These are phyloP conservation scores for Dicerorhinus sumatrensis DNA, from an alignment of 2,113 vertebrate species.

Conservation along the genomic window DNA sequence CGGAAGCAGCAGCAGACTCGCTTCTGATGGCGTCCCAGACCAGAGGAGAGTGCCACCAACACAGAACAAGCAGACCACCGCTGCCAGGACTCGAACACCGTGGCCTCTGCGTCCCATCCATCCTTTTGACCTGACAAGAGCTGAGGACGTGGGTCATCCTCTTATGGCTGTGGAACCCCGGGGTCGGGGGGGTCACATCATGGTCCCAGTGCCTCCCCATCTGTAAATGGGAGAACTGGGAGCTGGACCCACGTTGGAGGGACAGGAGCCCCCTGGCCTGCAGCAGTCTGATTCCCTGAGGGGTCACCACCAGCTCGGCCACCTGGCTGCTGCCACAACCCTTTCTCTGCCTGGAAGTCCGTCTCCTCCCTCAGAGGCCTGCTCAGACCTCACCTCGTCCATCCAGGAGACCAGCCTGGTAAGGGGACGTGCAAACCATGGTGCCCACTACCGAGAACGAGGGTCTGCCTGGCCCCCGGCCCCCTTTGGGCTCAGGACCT, in stretches of 20 bases:
- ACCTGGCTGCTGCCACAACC: too few relatives aligned
- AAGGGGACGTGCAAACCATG: background rate
- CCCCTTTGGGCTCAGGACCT: background rate
- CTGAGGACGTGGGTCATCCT: too few relatives aligned
- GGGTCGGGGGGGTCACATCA: background rate
- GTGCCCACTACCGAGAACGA: too few relatives aligned
- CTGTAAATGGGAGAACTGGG: background rate
- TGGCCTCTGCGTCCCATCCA: background rate
- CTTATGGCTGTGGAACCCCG: rapidly evolving
- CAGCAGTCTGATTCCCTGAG: too few relatives aligned
- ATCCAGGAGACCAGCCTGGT: background rate
- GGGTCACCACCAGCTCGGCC: too few relatives aligned
- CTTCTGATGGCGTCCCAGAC: too few relatives aligned
- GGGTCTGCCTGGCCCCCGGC: background rate
- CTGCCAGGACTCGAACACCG: too few relatives aligned
- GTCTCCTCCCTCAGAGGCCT: background rate
- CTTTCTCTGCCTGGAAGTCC: background rate
- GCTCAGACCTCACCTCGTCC: background rate
- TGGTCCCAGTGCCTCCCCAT: background rate
- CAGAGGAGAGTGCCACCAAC: background rate
- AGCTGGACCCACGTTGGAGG: background rate
- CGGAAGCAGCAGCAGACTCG: background rate
- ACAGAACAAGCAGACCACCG: too few relatives aligned
- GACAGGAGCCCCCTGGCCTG: too few relatives aligned
- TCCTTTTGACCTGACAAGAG: background rate